Conservation (phyloP, 2,888 invertebrate genomes). For the Cylindroiulus punctatus region DNA sequence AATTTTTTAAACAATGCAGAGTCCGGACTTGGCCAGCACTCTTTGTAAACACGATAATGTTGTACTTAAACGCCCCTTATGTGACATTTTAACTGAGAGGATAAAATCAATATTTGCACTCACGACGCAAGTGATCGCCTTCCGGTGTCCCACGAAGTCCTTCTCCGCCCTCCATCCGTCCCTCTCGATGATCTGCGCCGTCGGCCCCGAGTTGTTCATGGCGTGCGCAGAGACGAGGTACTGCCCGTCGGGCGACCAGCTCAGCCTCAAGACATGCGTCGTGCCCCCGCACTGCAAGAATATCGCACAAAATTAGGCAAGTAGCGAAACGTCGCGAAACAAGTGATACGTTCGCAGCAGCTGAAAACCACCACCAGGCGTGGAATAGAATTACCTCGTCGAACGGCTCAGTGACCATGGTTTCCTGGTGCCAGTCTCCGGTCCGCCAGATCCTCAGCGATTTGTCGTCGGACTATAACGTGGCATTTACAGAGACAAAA, state of each 20-base stretch:
- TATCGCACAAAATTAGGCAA: neutral
- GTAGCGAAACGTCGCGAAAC: slow-evolving; percentile 1
- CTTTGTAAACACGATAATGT: too few relatives aligned
- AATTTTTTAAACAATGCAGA: too few relatives aligned
- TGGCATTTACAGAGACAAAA: neutral
- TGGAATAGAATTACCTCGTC: slow-evolving; percentile 72
- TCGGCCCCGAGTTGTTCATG: slow-evolving; percentile 98
- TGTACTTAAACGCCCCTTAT: too few relatives aligned
- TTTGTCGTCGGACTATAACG: slow-evolving; percentile 83
- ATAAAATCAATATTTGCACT: slow-evolving; percentile 59
- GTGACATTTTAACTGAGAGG: slow-evolving; percentile 52
- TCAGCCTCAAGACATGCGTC: slow-evolving; percentile 89
- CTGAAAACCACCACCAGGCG: too few relatives aligned
- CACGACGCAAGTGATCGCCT: slow-evolving; percentile 94
- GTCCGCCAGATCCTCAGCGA: slow-evolving; percentile 95
- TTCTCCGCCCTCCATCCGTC: slow-evolving; percentile 94
- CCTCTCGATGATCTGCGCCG: slow-evolving; percentile 90
- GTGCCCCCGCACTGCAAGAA: slow-evolving; percentile 75
- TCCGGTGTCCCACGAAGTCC: slow-evolving; percentile 97
- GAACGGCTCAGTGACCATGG: slow-evolving; percentile 90
- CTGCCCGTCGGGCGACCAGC: slow-evolving; percentile 98
- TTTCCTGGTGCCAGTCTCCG: slow-evolving; percentile 90
- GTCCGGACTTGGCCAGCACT: too few relatives aligned
- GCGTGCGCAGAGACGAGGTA: slow-evolving; percentile 97
- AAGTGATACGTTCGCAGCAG: neutral